Conservation (phyloP, 2,888 invertebrate genomes). For the Agriopis leucophaearia region DNA sequence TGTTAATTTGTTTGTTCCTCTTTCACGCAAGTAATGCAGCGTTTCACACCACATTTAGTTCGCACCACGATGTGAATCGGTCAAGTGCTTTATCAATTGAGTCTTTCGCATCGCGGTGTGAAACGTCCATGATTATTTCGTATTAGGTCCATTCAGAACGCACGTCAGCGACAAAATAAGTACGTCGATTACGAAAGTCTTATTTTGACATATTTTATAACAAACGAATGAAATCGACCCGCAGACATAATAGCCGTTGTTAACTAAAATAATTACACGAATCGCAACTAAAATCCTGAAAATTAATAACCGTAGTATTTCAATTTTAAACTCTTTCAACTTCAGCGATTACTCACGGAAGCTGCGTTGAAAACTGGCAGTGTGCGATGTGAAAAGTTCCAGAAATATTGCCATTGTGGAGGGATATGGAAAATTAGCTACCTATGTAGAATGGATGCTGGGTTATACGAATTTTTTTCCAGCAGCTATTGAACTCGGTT, state of each 20-base stretch:
- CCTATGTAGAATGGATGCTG: neutral
- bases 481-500: constrained; percentile 15
- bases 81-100: no score
- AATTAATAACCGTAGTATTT: constrained; percentile 76
- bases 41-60: no score
- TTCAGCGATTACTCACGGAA: constrained; percentile 73
- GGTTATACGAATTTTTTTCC: neutral
- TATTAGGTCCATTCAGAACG: no score
- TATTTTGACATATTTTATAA: no score
- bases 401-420: constrained; percentile 15
- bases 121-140: no score
- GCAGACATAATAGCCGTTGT: constrained; percentile 1
- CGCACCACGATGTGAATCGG: no score
- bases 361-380: constrained; percentile 65
- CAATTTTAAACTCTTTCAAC: constrained; percentile 79
- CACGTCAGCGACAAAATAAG: no score
- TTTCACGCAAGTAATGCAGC: no score
- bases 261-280: constrained; percentile 54
- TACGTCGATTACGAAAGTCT: no score
- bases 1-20: no score
- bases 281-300: constrained; percentile 63
- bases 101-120: no score
- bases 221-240: neutral
- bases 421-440: neutral
- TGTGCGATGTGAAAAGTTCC: constrained; percentile 65